phyloP scores from a whole-genome alignment of 2,888 invertebrate species.

The Monopis laevigella region DNA sequence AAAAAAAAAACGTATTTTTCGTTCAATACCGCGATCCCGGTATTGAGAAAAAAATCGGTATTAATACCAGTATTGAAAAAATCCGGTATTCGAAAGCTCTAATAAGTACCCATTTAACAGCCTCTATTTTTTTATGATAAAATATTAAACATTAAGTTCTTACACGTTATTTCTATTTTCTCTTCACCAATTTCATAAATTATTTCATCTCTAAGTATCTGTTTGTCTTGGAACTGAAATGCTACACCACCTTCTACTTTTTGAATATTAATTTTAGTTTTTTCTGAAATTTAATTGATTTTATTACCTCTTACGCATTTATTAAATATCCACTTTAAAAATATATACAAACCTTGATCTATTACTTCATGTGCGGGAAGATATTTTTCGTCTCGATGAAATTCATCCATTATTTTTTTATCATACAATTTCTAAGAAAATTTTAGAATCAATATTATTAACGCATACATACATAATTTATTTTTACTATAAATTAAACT shows the following conservation, averaged over 20 bases:
- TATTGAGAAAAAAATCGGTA: too few species aligned
- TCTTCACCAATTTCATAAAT: slow-evolving; percentile 50
- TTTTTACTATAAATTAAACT: too few species aligned
- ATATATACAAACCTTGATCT: too few species aligned
- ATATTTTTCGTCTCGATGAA: slow-evolving; percentile 29
- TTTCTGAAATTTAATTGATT: slow-evolving; percentile 41
- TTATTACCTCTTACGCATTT: too few species aligned
- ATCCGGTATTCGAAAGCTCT: too few species aligned
- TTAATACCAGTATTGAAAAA: too few species aligned
- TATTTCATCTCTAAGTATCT: slow-evolving; percentile 26
- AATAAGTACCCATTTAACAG: too few species aligned
- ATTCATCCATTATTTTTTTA: slow-evolving; percentile 42
- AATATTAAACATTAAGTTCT: slow-evolving; percentile 17
- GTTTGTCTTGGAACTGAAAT: slow-evolving; percentile 34
- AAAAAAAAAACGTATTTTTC: too few species aligned
- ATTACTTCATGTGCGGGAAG: slow-evolving; percentile 35
- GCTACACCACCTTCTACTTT: slow-evolving; percentile 43
- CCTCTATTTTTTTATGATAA: too few species aligned
- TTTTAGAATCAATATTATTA: not conserved
- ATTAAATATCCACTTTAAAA: too few species aligned
- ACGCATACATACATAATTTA: too few species aligned
- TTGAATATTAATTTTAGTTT: slow-evolving; percentile 39
- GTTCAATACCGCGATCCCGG: too few species aligned
- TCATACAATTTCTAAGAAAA: slow-evolving; percentile 33
- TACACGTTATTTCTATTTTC: slow-evolving; percentile 35